Percentiles rank a stretch among this genome's conserved stretches.
These are phyloP conservation scores for Enteromius anoplus DNA, from an alignment of 2,797 vertebrate genomes.

Conservation along the genomic window DNA sequence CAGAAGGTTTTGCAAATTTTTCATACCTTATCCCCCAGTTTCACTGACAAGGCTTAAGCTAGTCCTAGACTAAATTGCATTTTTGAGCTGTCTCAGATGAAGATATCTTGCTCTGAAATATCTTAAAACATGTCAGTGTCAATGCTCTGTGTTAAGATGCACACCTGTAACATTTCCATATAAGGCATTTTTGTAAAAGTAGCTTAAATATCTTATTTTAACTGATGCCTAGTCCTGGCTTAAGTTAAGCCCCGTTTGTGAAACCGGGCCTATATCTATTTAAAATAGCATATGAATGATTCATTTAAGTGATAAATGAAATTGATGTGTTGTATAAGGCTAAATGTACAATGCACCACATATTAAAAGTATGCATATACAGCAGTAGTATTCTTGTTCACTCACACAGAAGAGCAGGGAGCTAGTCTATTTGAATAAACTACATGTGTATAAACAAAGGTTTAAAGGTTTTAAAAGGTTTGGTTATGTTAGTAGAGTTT, in stretches of 20 bases:
- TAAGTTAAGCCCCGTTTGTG: too few relatives aligned
- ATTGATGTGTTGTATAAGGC: background rate
- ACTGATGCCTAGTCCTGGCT: too few relatives aligned
- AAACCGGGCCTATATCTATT: background rate
- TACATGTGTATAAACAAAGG: background rate
- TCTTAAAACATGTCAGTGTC: too few relatives aligned
- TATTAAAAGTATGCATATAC: background rate
- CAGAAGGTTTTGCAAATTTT: background rate
- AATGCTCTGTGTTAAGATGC: too few relatives aligned
- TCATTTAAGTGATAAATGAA: background rate
- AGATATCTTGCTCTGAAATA: too few relatives aligned
- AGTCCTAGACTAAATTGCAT: too few relatives aligned
- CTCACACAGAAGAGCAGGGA: background rate
- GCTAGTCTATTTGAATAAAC: background rate
- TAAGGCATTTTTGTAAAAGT: too few relatives aligned
- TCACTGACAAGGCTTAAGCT: too few relatives aligned
- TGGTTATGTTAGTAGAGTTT: background rate
- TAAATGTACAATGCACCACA: background rate
- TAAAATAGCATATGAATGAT: background rate
- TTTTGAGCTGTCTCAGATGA: too few relatives aligned
- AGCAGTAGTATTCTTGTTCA: too few relatives aligned
- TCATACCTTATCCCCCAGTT: background rate
- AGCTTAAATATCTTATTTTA: too few relatives aligned
- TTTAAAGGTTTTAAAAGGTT: background rate
- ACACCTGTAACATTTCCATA: too few relatives aligned